Evolutionary conservation across 2,888 invertebrate genomes (phyloP).

Genomic region (Eupithecia exiguata): DNA sequence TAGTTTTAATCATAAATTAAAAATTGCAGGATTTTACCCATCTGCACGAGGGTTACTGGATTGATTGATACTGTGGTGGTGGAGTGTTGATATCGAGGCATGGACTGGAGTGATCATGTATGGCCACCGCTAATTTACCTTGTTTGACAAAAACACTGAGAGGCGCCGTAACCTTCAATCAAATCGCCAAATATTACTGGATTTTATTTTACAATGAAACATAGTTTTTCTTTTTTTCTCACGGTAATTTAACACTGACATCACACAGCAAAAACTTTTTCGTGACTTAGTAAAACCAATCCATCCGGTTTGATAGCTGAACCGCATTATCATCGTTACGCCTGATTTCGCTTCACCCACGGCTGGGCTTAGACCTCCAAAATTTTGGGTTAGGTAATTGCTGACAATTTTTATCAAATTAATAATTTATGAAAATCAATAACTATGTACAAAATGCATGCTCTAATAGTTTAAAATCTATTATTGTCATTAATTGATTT

Average conservation of each 20-base stretch:
- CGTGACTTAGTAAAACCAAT: constrained; percentile 26
- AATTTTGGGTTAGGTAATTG: too few relatives aligned
- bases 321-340: background rate
- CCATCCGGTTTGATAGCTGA: constrained; percentile 28
- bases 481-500: too few relatives aligned
- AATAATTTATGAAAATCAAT: too few relatives aligned
- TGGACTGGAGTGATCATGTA: too few relatives aligned
- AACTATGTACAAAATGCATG: too few relatives aligned
- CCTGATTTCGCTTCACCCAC: background rate
- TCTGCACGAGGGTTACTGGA: too few relatives aligned
- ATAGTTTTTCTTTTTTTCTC: constrained; percentile 36
- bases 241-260: constrained; percentile 37
- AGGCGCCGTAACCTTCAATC: background rate
- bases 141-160: background rate
- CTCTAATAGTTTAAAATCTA: too few relatives aligned
- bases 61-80: too few relatives aligned
- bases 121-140: background rate
- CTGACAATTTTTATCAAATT: too few relatives aligned
- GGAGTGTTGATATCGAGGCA: too few relatives aligned
- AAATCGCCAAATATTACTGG: background rate
- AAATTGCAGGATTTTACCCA: too few relatives aligned
- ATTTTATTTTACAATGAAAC: constrained; percentile 34
- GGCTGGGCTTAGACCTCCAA: background rate
- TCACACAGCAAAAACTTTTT: constrained; percentile 35
- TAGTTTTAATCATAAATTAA: too few relatives aligned